These are phyloP conservation scores for Moxostoma hubbsi DNA, from an alignment of 2,797 vertebrate species.

Conservation along the genomic window DNA sequence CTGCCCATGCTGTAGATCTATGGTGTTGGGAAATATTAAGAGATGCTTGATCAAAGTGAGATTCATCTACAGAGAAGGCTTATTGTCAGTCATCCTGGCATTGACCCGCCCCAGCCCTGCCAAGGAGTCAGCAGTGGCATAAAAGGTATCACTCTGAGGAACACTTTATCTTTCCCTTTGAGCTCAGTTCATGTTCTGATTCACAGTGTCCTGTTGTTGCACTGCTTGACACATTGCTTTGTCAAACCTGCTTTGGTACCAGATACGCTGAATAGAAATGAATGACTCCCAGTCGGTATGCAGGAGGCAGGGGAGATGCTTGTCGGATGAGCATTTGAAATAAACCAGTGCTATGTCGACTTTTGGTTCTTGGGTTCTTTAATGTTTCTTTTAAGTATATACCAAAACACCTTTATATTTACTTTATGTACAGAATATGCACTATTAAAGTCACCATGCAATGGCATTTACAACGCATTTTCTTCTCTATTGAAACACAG, in stretches of 20 bases:
- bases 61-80: constrained; percentile 8
- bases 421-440: too few species aligned
- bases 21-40: background rate
- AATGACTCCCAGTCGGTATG: constrained; percentile 24
- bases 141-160: constrained; percentile 46
- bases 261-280: constrained; percentile 34
- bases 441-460: too few species aligned
- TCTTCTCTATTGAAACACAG: too few species aligned
- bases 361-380: constrained; percentile 7
- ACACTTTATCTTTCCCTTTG: constrained; percentile 48
- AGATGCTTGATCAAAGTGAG: background rate
- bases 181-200: constrained; percentile 48
- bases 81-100: constrained; percentile 23
- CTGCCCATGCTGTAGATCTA: background rate
- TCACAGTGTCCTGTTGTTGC: constrained; percentile 48
- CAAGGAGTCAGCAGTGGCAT: constrained; percentile 16
- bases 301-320: constrained; percentile 2
- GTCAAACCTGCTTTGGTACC: constrained; percentile 37
- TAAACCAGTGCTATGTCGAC: constrained; percentile 47
- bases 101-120: constrained; percentile 21
- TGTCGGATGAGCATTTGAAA: background rate
- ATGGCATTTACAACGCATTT: too few species aligned
- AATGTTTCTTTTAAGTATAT: background rate
- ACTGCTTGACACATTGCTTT: constrained; percentile 37
- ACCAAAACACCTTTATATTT: too few species aligned